These are phyloP conservation scores for Argya squamiceps DNA, from an alignment of 2,797 vertebrate species.

Conservation along the genomic window DNA sequence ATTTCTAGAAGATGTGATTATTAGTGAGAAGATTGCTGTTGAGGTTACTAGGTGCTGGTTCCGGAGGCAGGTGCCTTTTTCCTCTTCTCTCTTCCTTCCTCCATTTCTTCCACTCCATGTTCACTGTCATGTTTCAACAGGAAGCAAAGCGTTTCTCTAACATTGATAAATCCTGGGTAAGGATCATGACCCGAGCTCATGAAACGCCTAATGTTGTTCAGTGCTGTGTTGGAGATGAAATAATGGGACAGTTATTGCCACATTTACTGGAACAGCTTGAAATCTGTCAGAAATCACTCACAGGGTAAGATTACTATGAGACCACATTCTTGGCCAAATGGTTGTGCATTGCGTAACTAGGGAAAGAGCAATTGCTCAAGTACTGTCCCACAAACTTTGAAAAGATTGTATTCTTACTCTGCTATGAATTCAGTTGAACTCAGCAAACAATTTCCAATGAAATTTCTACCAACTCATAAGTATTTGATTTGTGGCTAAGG, in stretches of 20 bases:
- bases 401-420: neutral
- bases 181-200: conserved; percentile 93
- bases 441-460: neutral
- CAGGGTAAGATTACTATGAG: conserved; percentile 81
- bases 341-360: neutral
- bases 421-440: neutral
- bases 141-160: conserved; percentile 96
- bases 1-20: neutral
- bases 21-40: neutral
- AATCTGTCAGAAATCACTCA: conserved; percentile 96
- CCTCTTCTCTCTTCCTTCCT: neutral
- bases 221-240: conserved; percentile 94
- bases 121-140: conserved; percentile 65
- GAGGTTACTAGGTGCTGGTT: neutral
- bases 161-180: conserved; percentile 98
- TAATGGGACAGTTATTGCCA: conserved; percentile 92
- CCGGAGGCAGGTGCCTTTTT: neutral
- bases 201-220: conserved; percentile 92
- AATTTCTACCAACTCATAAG: neutral
- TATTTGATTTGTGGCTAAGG: neutral
- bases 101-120: neutral
- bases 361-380: neutral
- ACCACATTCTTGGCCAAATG: neutral
- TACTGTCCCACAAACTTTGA: neutral
- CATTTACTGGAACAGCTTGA: conserved; percentile 95